A percentile compares a stretch with the other conserved stretches of the same genome.
phyloP scores from a whole-genome alignment of 92 coral and sea anemone species.

The Epizoanthus ramosus region DNA sequence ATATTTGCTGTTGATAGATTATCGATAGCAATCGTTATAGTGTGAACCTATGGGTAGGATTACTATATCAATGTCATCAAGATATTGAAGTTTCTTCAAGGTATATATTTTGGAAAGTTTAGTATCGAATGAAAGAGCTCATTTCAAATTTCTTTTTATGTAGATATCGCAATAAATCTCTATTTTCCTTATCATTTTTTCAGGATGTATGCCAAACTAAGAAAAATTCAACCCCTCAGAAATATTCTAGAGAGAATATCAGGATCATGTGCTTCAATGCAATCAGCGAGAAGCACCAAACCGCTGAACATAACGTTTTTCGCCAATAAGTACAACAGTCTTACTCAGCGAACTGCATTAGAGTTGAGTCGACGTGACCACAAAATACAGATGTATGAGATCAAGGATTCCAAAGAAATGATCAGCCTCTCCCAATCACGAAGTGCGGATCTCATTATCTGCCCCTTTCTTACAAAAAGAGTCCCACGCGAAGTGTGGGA shows the following conservation, averaged over 20 bases:
- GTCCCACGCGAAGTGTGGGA: constrained; percentile 71
- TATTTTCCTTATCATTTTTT: neutral
- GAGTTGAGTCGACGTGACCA: constrained; percentile 66
- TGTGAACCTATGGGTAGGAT: no score
- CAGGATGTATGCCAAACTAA: constrained; percentile 12
- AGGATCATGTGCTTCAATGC: no score
- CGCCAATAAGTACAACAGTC: constrained; percentile 76
- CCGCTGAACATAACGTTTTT: constrained; percentile 62
- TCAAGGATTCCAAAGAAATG: constrained; percentile 64
- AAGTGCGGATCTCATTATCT: constrained; percentile 65
- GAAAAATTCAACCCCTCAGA: constrained; percentile 4
- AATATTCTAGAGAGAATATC: constrained; percentile 3
- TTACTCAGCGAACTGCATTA: constrained; percentile 76
- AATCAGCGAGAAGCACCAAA: neutral
- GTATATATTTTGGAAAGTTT: no score
- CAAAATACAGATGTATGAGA: constrained; percentile 60
- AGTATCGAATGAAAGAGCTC: no score
- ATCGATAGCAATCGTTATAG: no score
- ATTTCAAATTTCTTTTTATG: no score
- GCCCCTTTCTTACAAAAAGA: constrained; percentile 75
- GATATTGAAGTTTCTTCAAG: no score
- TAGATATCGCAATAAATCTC: neutral
- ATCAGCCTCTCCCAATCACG: constrained; percentile 21
- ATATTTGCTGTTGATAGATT: no score
- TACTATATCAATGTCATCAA: no score